Evolutionary conservation across 2,888 invertebrate genomes (phyloP), one percentile per base, ranked within the genome.

Genomic region (Syritta pipiens): DNA sequence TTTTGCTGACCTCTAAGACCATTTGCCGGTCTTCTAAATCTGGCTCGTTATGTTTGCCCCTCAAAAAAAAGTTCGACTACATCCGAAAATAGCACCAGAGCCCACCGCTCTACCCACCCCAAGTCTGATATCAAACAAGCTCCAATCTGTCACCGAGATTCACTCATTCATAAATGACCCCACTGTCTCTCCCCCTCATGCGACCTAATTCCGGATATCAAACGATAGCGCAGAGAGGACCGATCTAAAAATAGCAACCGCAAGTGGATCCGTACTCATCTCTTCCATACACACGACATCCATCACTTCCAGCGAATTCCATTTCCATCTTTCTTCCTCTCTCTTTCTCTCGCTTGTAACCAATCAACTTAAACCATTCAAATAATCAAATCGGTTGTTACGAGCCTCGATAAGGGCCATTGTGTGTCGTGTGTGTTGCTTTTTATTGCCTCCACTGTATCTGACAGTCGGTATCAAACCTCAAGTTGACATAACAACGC

Each of bases 311-410:
- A 57, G 24, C 30, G n/a, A 32, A 65, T 57, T 49, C 46, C 59
- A 65, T 67, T 67, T n/a, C n/a, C 44, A 67, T 67, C 40, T 53
- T 19, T n/a, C n/a, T n/a, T n/a, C n/a, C n/a, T n/a, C n/a, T n/a
- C n/a, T n/a, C n/a, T n/a, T n/a, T n/a, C n/a, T n/a, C n/a, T n/a
- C n/a, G n/a, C n/a, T n/a, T n/a, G n/a, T n/a, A n/a, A n/a, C n/a
- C n/a, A n/a, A n/a, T n/a, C n/a, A n/a, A 40, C 48, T 49, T 7
- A 14, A 40, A 40, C 19, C 40, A 67, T 71, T 71, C 55, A 60
- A 35, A 71, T 67, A 59, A 77, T 77, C 77, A 71, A 77, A 67
- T 60, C 72, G 53, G 48, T 60, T 72, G 53, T 72, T 60, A 48
- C 37, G 68, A 46, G 48, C 17, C 71, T 14, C 46, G 65, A 59